phyloP scores from a whole-genome alignment of 1,140 invertebrate genomes.

The Drosophila watanabei region DNA sequence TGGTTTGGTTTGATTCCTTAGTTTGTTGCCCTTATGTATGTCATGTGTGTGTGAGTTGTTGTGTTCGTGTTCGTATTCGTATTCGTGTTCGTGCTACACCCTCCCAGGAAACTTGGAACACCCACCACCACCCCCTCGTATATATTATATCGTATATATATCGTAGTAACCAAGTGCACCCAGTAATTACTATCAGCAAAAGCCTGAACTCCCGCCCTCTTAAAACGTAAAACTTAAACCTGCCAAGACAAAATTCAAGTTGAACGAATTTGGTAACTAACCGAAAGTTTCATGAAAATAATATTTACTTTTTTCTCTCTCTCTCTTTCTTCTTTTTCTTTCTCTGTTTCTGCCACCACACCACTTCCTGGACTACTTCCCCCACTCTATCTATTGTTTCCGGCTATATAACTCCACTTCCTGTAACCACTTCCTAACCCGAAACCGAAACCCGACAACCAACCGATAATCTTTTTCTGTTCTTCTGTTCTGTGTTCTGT shows the following conservation, averaged over 20 bases:
- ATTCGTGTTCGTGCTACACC: conserved; percentile 36
- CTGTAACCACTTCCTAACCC: conserved; percentile 33
- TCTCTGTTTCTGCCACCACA: conserved; percentile 48
- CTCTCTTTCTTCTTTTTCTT: conserved; percentile 49
- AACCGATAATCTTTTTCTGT: conserved; percentile 37
- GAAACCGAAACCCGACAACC: conserved; percentile 24
- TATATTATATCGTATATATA: conserved; percentile 26
- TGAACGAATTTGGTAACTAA: conserved; percentile 59
- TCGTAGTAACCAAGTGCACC: conserved; percentile 67
- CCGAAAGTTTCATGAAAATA: conserved; percentile 57
- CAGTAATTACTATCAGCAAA: conserved; percentile 59
- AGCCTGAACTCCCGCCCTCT: conserved; percentile 26
- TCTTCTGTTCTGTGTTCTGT: conserved; percentile 10
- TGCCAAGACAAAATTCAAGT: conserved; percentile 52
- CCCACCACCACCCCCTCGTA: conserved; percentile 32
- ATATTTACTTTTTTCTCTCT: conserved; percentile 51
- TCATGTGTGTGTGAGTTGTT: conserved; percentile 27
- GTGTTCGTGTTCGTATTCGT: conserved; percentile 29
- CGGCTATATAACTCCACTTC: conserved; percentile 50
- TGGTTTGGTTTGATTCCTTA: conserved; percentile 14
- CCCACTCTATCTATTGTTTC: conserved; percentile 44
- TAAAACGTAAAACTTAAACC: conserved; percentile 25
- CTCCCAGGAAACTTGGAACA: conserved; percentile 9
- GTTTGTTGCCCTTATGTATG: neutral
- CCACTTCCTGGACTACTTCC: conserved; percentile 30